These are phyloP conservation scores for Muntiacus muntjak DNA, from an alignment of 2,113 vertebrate genomes.

Conservation along the genomic window DNA sequence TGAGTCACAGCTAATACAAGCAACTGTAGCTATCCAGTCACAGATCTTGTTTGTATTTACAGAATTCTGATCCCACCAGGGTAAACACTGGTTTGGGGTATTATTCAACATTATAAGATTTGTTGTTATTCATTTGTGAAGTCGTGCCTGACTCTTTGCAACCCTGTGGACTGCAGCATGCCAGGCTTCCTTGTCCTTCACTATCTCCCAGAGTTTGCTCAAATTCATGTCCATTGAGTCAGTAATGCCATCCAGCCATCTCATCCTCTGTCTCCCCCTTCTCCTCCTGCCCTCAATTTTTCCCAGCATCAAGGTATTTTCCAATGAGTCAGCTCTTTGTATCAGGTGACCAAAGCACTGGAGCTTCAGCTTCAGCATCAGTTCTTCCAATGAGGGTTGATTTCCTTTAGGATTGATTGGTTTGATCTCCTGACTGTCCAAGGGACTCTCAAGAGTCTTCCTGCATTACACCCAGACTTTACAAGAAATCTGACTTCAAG, in stretches of 20 bases:
- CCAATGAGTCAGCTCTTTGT: background rate
- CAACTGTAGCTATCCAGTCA: background rate
- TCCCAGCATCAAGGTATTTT: background rate
- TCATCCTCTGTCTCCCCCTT: background rate
- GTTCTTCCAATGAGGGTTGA: background rate
- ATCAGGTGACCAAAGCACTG: background rate
- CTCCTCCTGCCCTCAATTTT: background rate
- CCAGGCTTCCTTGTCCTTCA: background rate
- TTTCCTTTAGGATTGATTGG: background rate
- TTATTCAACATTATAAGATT: background rate
- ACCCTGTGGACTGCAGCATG: background rate
- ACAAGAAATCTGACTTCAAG: background rate
- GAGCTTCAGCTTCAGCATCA: background rate
- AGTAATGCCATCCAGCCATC: background rate
- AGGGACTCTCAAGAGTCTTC: background rate
- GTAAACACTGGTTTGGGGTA: background rate
- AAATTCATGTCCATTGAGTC: background rate
- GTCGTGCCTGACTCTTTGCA: background rate
- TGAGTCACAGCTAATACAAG: background rate
- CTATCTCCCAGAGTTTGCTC: background rate
- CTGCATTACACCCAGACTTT: background rate
- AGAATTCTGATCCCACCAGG: constrained; percentile 4
- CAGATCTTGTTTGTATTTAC: background rate
- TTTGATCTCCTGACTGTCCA: background rate
- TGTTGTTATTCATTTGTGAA: background rate